Conservation (phyloP, 2,797 vertebrate genomes). For the Schizopygopsis pylzovi region DNA sequence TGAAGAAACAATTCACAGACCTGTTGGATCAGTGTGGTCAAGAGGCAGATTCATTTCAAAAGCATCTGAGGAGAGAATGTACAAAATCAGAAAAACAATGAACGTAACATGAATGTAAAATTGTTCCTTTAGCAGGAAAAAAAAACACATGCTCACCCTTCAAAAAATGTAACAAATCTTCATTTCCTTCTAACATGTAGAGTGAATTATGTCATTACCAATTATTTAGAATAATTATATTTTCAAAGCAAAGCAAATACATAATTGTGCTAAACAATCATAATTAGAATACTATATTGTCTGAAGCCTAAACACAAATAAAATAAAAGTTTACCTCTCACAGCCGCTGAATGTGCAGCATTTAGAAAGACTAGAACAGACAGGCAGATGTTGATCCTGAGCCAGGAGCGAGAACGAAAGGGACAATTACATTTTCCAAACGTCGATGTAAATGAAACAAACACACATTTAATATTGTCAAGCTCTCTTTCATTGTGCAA, state of each 20-base stretch:
- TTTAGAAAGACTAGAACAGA: constrained; percentile 61
- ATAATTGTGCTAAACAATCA: neutral
- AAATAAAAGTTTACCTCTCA: constrained; percentile 68
- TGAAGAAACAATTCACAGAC: constrained; percentile 59
- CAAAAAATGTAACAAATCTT: constrained; percentile 68
- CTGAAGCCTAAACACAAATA: neutral
- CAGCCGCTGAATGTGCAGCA: constrained; percentile 59
- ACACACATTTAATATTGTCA: constrained; percentile 11
- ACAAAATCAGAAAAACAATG: neutral
- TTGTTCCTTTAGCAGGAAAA: neutral
- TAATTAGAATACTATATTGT: neutral
- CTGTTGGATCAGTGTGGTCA: constrained; percentile 56
- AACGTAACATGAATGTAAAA: neutral
- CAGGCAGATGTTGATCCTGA: constrained; percentile 57
- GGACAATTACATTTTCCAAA: constrained; percentile 18
- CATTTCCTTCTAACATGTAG: constrained; percentile 59
- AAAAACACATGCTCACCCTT: constrained; percentile 59
- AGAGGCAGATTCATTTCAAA: constrained; percentile 48
- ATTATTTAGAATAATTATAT: neutral
- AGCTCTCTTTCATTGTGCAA: neutral
- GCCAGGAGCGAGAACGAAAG: constrained; percentile 39
- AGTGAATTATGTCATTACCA: neutral
- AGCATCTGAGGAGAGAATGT: constrained; percentile 56
- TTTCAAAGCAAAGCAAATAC: neutral
- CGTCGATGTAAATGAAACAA: constrained; percentile 15